These are phyloP conservation scores for Rhagium mordax DNA, from an alignment of 2,888 invertebrate species.

Conservation along the genomic window DNA sequence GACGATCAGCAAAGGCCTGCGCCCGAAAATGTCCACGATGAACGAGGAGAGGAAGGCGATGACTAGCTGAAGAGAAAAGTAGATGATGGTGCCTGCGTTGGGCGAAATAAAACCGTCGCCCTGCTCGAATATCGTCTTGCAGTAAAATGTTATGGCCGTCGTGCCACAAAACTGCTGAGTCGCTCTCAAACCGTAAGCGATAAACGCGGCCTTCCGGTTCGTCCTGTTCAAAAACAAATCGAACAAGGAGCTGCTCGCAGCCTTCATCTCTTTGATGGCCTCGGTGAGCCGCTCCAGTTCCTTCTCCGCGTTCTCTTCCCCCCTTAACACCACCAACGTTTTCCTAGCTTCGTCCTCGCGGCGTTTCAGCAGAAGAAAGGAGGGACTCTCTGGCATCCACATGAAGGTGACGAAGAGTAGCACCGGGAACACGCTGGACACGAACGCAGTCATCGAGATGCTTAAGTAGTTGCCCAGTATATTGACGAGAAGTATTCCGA, in stretches of 20 bases:
- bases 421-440: conserved; percentile 70
- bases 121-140: conserved; percentile 71
- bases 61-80: conserved; percentile 73
- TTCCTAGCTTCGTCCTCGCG: conserved; percentile 69
- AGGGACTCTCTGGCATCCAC: conserved; percentile 76
- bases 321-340: conserved; percentile 71
- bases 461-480: conserved; percentile 69
- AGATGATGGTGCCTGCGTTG: conserved; percentile 60
- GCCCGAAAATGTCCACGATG: conserved; percentile 74
- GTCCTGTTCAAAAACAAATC: conserved; percentile 72
- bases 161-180: conserved; percentile 75
- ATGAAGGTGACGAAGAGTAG: conserved; percentile 70
- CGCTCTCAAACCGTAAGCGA: conserved; percentile 74
- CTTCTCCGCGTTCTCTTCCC: conserved; percentile 70
- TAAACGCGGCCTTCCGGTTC: conserved; percentile 77
- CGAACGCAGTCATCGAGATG: conserved; percentile 73
- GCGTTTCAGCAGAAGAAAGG: conserved; percentile 68
- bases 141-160: conserved; percentile 77
- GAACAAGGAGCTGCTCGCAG: conserved; percentile 13
- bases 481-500: conserved; percentile 73
- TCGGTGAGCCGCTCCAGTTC: conserved; percentile 61
- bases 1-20: conserved; percentile 72
- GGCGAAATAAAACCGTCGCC: conserved; percentile 68
- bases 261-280: conserved; percentile 53
- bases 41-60: conserved; percentile 74